phyloP scores from a whole-genome alignment of 2,113 vertebrate species.

The Pachypanchax playfairii region DNA sequence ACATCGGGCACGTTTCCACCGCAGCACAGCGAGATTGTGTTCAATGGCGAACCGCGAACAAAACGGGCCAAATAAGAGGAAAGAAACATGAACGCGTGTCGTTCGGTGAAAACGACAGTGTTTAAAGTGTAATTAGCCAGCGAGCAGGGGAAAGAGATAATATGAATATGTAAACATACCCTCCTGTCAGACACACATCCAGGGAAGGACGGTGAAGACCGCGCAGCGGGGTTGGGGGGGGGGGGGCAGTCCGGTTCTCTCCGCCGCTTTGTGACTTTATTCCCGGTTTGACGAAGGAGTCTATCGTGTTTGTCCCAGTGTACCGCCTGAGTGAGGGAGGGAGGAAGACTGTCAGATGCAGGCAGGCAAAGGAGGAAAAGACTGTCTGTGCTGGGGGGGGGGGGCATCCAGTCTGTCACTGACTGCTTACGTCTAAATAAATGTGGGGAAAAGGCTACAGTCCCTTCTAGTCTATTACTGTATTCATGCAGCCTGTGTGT shows the following conservation, averaged over 20 bases:
- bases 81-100: not conserved
- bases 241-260: conserved; percentile 49
- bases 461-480: too few relatives aligned
- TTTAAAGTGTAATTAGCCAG: not conserved
- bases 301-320: conserved; percentile 61
- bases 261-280: conserved; percentile 50
- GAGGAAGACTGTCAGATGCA: conserved; percentile 71
- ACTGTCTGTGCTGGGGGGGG: not conserved
- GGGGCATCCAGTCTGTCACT: too few relatives aligned
- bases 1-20: conserved; percentile 19
- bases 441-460: too few relatives aligned
- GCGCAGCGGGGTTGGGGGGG: conserved; percentile 36
- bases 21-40: conserved; percentile 18
- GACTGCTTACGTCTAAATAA: too few relatives aligned
- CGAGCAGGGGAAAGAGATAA: not conserved
- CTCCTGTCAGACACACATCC: conserved; percentile 64
- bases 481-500: too few relatives aligned
- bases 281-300: conserved; percentile 47
- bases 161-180: conserved; percentile 62
- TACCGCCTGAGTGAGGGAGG: conserved; percentile 58
- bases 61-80: not conserved
- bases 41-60: too few relatives aligned
- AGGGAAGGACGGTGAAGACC: conserved; percentile 54
- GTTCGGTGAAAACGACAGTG: conserved; percentile 40
- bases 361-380: conserved; percentile 28